Percentiles rank a stretch among this genome's conserved stretches.
Conservation (phyloP, 2,797 vertebrate genomes). For the Ptychadena robeensis region DNA sequence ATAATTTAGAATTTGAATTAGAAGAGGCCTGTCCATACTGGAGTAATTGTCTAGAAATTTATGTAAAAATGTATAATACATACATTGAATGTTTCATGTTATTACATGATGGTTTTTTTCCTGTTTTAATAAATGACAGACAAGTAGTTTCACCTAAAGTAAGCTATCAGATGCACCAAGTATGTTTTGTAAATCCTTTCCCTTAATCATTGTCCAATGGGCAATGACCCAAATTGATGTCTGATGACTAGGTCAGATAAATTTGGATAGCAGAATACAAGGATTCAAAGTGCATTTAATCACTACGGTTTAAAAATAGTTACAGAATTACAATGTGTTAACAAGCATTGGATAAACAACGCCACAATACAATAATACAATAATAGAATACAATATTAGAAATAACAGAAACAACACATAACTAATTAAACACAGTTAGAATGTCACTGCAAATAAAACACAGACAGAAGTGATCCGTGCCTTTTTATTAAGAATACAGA, state of each 20-base stretch:
- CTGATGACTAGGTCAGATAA: slow-evolving; percentile 32
- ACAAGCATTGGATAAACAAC: not conserved
- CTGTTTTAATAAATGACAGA: not conserved
- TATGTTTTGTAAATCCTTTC: slow-evolving; percentile 34
- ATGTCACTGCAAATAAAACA: not conserved
- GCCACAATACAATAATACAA: not conserved
- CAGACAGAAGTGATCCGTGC: no score
- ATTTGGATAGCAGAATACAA: slow-evolving; percentile 36
- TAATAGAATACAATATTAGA: not conserved
- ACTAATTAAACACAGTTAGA: not conserved
- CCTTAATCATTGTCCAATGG: slow-evolving; percentile 24
- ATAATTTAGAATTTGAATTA: not conserved
- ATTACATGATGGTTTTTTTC: not conserved
- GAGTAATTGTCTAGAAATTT: no score
- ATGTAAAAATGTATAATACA: no score
- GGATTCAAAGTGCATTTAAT: slow-evolving; percentile 17
- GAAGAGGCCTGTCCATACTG: no score
- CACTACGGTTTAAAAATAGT: slow-evolving; percentile 35
- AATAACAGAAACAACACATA: not conserved
- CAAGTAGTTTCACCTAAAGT: not conserved
- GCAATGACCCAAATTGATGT: slow-evolving; percentile 39
- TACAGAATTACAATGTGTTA: not conserved
- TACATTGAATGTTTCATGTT: no score
- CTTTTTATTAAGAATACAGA: no score
- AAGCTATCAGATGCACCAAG: slow-evolving; percentile 7